A percentile compares a stretch with the other conserved stretches of the same genome.
phyloP scores from a whole-genome alignment of 2,113 vertebrate genomes.

The Silurus meridionalis region DNA sequence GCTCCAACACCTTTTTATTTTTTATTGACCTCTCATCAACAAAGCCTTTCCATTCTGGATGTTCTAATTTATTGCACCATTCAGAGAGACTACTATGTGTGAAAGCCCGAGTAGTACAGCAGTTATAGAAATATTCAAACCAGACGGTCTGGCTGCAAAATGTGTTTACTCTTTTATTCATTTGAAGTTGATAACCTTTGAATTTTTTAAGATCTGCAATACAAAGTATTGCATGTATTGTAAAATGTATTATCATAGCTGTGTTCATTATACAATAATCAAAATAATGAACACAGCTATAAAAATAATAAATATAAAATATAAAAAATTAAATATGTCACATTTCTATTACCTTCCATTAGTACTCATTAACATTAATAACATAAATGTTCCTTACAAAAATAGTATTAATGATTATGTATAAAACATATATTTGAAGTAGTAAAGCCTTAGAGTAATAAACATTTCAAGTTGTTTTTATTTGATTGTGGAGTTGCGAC shows the following conservation, averaged over 20 bases:
- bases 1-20: too few species aligned
- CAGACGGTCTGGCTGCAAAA: neutral
- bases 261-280: neutral
- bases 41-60: too few species aligned
- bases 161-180: neutral
- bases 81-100: too few species aligned
- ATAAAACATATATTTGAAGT: neutral
- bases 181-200: neutral
- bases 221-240: neutral
- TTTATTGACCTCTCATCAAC: too few species aligned
- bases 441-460: neutral
- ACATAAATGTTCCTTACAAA: neutral
- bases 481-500: neutral
- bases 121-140: too few species aligned
- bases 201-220: neutral
- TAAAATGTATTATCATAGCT: neutral
- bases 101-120: too few species aligned
- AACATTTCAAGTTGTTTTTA: neutral
- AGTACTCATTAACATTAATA: neutral
- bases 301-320: too few species aligned
- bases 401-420: neutral
- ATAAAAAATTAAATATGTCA: too few species aligned
- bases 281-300: neutral
- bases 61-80: too few species aligned
- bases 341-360: neutral